phyloP scores from a whole-genome alignment of 2,797 vertebrate species.

The Urophycis tenuis region DNA sequence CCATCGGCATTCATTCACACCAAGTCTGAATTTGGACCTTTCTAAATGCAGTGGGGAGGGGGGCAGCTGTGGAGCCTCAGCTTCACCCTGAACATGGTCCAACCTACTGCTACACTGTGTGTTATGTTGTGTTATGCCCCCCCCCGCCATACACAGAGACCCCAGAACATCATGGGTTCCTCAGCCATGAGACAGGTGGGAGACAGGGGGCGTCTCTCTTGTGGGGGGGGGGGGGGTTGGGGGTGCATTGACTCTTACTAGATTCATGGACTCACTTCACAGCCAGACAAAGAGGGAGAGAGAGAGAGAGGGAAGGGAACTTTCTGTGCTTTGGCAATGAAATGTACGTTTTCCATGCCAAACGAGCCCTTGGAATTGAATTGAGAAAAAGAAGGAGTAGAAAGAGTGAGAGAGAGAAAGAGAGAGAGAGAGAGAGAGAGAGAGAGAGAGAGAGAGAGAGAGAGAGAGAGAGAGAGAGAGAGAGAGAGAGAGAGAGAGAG shows the following conservation, averaged over 20 bases:
- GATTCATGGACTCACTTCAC: background rate
- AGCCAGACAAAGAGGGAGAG: slow-evolving; percentile 2
- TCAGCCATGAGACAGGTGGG: background rate
- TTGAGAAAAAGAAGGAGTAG: too few species aligned
- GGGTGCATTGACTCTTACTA: background rate
- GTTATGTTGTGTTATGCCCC: background rate
- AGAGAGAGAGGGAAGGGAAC: background rate
- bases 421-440: too few species aligned
- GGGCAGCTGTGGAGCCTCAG: background rate
- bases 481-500: background rate
- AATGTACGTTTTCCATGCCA: background rate
- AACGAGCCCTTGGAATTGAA: background rate
- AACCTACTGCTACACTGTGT: background rate
- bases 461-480: background rate
- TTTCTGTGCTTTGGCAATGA: background rate
- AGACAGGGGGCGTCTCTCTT: background rate
- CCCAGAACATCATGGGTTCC: background rate
- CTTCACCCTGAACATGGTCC: background rate
- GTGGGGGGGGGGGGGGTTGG: background rate
- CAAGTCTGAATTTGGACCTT: too few species aligned
- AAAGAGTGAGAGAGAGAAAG: too few species aligned
- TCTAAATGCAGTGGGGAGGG: too few species aligned
- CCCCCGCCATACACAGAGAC: background rate
- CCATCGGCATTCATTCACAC: too few species aligned
- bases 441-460: too few species aligned